Base-by-base conservation (phyloP, 1,140 invertebrate genomes). In the Amyelois transitella region DNA sequence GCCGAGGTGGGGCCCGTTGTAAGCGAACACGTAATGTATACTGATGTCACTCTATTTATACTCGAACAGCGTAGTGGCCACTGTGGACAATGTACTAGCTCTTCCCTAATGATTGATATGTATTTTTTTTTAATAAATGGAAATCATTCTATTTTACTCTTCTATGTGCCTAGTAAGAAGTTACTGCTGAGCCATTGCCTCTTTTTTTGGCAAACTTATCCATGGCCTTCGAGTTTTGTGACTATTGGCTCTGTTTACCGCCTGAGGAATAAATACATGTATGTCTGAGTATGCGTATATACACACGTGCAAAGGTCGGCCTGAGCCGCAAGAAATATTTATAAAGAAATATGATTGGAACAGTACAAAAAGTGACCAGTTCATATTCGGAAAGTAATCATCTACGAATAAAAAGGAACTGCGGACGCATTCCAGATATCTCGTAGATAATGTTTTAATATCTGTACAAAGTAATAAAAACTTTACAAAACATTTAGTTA, bases 401-500 rank as follows among this genome's bases (percentile, higher is more conserved):
- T 57, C 43, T 24, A 44, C 53, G 55, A 60, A 60, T 59, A 57
- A 51, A 62, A 66, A 66, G 51, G 51, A 64, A 56, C 50, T 65
- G 48, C 51, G 58, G 54, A 44, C 53, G 56, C 66, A 73, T 70
- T 71, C 73, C 66, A 64, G 59, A 70, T 71, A 67, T 70, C 70
- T 65, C 62, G 48, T 53, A 64, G 72, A 71, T 68, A 81, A 77
- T 69, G 73, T 75, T 81, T 78, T 77, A 79, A 85, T 80, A 82
- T 79, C 68, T 82, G 63, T 73, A 75, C 75, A 69, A 56, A 71
- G 55, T 60, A 32, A 75, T 73, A 82, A 84, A 83, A 85, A 78
- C 76, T 77, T 70, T 73, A 67, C 61, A 71, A 75, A 75, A 71
- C 76, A 62, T 81, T 88, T 85, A 77, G 85, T 78, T 78, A 83